Percentiles rank a stretch among this genome's conserved stretches.
These are phyloP conservation scores for Cremastobaeus sp. DNA, from an alignment of 2,888 invertebrate genomes.

Conservation along the genomic window DNA sequence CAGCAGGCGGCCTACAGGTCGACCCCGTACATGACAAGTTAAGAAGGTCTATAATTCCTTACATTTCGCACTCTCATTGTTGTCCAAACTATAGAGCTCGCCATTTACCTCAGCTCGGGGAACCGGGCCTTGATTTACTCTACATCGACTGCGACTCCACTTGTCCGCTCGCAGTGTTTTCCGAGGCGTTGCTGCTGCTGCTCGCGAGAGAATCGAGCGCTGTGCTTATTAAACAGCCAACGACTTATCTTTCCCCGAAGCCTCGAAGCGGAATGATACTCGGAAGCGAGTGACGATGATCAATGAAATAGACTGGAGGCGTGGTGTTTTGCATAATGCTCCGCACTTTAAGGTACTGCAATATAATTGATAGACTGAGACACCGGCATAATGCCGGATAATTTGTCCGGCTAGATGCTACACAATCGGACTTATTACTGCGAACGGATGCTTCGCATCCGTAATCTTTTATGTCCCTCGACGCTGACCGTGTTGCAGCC, in stretches of 20 bases:
- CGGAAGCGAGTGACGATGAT: slow-evolving; percentile 69
- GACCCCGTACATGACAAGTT: slow-evolving; percentile 49
- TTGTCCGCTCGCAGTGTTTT: neutral
- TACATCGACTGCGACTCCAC: neutral
- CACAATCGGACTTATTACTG: slow-evolving; percentile 78
- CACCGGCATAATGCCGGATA: slow-evolving; percentile 75
- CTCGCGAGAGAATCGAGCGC: slow-evolving; percentile 37
- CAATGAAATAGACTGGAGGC: slow-evolving; percentile 73
- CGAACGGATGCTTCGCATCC: slow-evolving; percentile 77
- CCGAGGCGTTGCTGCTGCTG: neutral
- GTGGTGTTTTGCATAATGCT: slow-evolving; percentile 62
- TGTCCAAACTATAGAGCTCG: slow-evolving; percentile 71
- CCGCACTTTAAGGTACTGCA: slow-evolving; percentile 57
- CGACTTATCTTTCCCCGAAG: slow-evolving; percentile 56
- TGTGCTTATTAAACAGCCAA: slow-evolving; percentile 53
- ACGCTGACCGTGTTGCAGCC: slow-evolving; percentile 55
- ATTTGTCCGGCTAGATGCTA: slow-evolving; percentile 76
- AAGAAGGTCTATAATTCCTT: slow-evolving; percentile 63
- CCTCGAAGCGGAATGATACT: slow-evolving; percentile 52
- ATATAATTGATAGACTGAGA: slow-evolving; percentile 77
- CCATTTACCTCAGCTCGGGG: slow-evolving; percentile 65
- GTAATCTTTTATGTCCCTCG: slow-evolving; percentile 75
- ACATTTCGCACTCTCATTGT: slow-evolving; percentile 75
- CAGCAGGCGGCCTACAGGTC: slow-evolving; percentile 70
- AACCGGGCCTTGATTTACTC: too few relatives aligned